These are phyloP conservation scores for Aethes cnicana DNA, from an alignment of 2,888 invertebrate genomes.

Conservation along the genomic window DNA sequence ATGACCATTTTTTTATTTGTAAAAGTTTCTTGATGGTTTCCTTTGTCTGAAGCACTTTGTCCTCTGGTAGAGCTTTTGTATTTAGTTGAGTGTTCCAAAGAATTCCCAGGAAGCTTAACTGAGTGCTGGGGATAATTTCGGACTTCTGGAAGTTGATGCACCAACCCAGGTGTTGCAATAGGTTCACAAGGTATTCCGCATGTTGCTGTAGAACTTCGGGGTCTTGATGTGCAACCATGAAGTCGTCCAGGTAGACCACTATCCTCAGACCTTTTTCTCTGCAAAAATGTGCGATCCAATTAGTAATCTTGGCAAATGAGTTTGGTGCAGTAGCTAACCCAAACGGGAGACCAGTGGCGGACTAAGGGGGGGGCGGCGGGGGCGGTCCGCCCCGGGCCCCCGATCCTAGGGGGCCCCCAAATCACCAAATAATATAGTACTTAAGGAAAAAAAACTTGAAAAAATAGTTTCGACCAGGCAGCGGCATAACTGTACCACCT, in stretches of 20 bases:
- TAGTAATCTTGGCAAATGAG: background rate
- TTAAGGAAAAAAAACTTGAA: too few species aligned
- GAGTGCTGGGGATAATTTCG: background rate
- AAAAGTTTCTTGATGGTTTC: background rate
- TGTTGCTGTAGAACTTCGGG: conserved; percentile 9
- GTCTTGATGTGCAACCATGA: background rate
- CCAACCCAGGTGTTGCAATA: conserved; percentile 4
- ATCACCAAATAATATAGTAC: too few species aligned
- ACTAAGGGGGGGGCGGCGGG: too few species aligned
- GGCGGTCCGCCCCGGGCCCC: too few species aligned
- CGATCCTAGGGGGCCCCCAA: too few species aligned
- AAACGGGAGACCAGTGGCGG: too few species aligned
- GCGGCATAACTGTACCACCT: too few species aligned
- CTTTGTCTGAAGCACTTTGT: conserved; percentile 3
- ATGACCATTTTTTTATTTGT: conserved; percentile 9
- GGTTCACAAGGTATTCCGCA: background rate
- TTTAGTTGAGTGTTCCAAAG: conserved; percentile 31
- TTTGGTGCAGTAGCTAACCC: background rate
- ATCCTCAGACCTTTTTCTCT: background rate
- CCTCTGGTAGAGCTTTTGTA: conserved; percentile 1
- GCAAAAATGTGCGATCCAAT: background rate
- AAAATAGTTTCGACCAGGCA: too few species aligned
- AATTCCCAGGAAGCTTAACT: conserved; percentile 26
- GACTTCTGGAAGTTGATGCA: background rate
- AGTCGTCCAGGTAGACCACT: background rate